Conservation (phyloP, 2,888 invertebrate species). For the Acronicta psi region DNA sequence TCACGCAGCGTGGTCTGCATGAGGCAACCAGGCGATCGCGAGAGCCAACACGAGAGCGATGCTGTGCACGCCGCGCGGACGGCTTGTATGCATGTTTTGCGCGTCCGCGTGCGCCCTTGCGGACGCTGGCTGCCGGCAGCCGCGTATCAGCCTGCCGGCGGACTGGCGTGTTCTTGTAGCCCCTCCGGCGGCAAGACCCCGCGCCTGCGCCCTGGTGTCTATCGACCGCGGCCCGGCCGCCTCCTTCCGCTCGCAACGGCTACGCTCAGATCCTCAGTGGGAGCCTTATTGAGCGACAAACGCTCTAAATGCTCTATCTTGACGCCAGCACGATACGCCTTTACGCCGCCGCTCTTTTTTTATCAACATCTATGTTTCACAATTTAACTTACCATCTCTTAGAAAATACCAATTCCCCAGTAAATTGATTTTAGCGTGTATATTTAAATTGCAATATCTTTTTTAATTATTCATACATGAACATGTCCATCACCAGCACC, state of each 20-base stretch:
- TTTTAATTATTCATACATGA: too few relatives aligned
- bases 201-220: slow-evolving; percentile 77
- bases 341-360: slow-evolving; percentile 64
- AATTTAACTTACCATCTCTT: slow-evolving; percentile 34
- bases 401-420: neutral
- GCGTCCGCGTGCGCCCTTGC: slow-evolving; percentile 70
- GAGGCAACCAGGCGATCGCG: slow-evolving; percentile 78
- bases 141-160: slow-evolving; percentile 80
- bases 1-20: slow-evolving; percentile 81
- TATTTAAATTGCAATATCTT: too few relatives aligned
- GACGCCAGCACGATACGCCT: slow-evolving; percentile 60
- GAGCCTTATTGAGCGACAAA: slow-evolving; percentile 77
- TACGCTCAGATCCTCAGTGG: slow-evolving; percentile 72
- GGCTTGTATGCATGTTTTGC: slow-evolving; percentile 77
- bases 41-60: slow-evolving; percentile 79
- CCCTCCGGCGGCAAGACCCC: slow-evolving; percentile 65
- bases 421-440: too few relatives aligned
- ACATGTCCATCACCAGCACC: too few relatives aligned
- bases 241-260: slow-evolving; percentile 70
- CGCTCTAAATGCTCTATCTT: slow-evolving; percentile 70
- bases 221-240: slow-evolving; percentile 79
- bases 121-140: slow-evolving; percentile 80
- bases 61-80: slow-evolving; percentile 80
- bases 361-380: slow-evolving; percentile 60
- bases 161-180: slow-evolving; percentile 72